Base-by-base conservation (phyloP, 1,140 invertebrate genomes). In the Caenorhabditis brenneri region DNA sequence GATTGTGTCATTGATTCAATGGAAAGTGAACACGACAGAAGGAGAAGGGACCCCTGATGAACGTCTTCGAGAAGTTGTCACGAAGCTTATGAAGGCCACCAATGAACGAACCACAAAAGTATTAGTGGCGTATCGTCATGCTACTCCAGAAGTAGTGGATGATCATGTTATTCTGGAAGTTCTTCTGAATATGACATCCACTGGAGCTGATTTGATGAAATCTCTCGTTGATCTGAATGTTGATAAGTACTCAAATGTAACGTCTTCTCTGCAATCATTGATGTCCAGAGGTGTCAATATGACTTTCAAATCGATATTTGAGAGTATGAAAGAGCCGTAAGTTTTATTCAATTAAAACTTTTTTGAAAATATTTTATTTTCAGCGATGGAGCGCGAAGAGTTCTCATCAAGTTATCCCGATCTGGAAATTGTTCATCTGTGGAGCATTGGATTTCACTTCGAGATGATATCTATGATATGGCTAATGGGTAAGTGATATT, bases 91-190 rank as follows among this genome's bases (percentile, higher is more conserved):
- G 39, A 48, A 46, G 33, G 29, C 55, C 7, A 22, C 36, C 12
- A 65, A 39, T 19, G 81, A 82, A 49, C 5, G 42, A 69, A 10
- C 42, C 12, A 69, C 55, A n/a, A 82, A 82, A 69, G 81, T 82
- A 1, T 24, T 82, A 10, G 39, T 48, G 10, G 51, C 36, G 19
- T 82, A 27, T 29, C 12, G 42, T 12, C 36, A 29, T 15, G 16
- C 19, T 19, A 55, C 16, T 7, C 81, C 81, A 2, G 42, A 29
- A 29, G 60, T 74, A 2, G 27, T 82, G 0, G 81, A 82, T 51
- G 60, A 82, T 19, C 55, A 82, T 33, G 29, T 69, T 12, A 60
- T 82, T 24, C 65, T 74, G 0, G 65, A 74, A 24, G 65, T 74
- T 24, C 65, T 74, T 42, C 65, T 74, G 0, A 74, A 74, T 31